Evolutionary conservation across 2,888 invertebrate genomes (phyloP).

Genomic region (Luffia ferchaultella): DNA sequence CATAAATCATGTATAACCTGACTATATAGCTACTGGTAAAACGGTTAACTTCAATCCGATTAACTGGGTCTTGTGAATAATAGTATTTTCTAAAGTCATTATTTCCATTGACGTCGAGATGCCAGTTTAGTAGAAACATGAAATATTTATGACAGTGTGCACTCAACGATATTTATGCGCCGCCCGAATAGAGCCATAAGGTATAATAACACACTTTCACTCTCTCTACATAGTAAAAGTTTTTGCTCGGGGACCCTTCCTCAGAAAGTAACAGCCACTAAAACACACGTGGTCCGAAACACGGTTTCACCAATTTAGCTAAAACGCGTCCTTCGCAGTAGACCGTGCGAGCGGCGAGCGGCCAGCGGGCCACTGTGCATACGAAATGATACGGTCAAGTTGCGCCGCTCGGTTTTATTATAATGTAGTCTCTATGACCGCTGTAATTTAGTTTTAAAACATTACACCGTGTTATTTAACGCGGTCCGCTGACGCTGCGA

Average conservation of each 20-base stretch:
- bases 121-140: too few relatives aligned
- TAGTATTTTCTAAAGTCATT: too few relatives aligned
- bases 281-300: slow-evolving; percentile 14
- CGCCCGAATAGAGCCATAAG: not conserved
- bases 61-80: too few relatives aligned
- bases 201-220: not conserved
- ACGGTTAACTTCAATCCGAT: too few relatives aligned
- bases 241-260: slow-evolving; percentile 19
- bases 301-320: slow-evolving; percentile 12
- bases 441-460: slow-evolving; percentile 7
- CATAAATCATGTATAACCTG: too few relatives aligned
- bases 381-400: slow-evolving; percentile 12
- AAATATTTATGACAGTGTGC: not conserved
- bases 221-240: slow-evolving; percentile 2
- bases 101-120: too few relatives aligned
- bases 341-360: slow-evolving; percentile 3
- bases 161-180: not conserved
- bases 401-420: slow-evolving; percentile 8
- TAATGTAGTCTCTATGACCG: slow-evolving; percentile 8
- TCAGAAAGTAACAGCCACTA: slow-evolving; percentile 29
- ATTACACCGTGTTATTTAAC: slow-evolving; percentile 6
- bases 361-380: slow-evolving; percentile 8
- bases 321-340: slow-evolving; percentile 8
- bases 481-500: slow-evolving; percentile 1
- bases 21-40: too few relatives aligned